Conservation (phyloP, 1,140 invertebrate genomes). For the Eumaeus atala region DNA sequence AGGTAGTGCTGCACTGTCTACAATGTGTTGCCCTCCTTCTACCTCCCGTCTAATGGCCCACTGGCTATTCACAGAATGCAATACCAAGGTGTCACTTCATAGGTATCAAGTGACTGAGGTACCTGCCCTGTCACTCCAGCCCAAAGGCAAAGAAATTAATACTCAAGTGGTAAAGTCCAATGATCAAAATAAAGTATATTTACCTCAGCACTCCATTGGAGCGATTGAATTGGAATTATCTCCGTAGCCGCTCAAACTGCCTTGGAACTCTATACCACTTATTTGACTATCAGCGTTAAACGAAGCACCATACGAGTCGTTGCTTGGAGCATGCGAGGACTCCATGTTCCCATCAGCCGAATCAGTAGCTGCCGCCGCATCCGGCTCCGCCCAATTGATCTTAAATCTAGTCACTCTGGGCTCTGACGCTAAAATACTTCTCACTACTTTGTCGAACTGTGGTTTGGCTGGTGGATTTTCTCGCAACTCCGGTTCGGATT, state of each 20-base stretch:
- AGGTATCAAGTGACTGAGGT: too few relatives aligned
- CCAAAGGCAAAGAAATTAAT: too few relatives aligned
- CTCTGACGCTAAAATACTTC: slow-evolving; percentile 95
- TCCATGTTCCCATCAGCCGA: slow-evolving; percentile 49
- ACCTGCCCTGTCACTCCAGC: too few relatives aligned
- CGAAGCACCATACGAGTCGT: slow-evolving; percentile 56
- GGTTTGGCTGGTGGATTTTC: slow-evolving; percentile 96
- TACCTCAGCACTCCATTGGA: slow-evolving; percentile 69
- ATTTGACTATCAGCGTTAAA: slow-evolving; percentile 66
- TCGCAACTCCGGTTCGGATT: slow-evolving; percentile 92
- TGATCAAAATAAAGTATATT: slow-evolving; percentile 7
- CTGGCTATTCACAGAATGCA: too few relatives aligned
- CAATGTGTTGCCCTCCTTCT: too few relatives aligned
- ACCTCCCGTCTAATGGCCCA: too few relatives aligned
- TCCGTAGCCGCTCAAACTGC: slow-evolving; percentile 59
- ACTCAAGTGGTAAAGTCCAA: too few relatives aligned
- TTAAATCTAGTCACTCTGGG: slow-evolving; percentile 96
- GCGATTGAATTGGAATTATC: slow-evolving; percentile 70
- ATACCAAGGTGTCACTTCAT: too few relatives aligned
- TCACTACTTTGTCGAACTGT: slow-evolving; percentile 93
- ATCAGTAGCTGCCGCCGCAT: slow-evolving; percentile 45
- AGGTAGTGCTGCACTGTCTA: too few relatives aligned
- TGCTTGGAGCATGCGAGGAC: slow-evolving; percentile 46
- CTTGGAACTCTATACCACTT: slow-evolving; percentile 63
- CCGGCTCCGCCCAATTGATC: slow-evolving; percentile 95